Evolutionary conservation across 2,888 invertebrate genomes (phyloP).

Genomic region (Cerastis rubricosa): DNA sequence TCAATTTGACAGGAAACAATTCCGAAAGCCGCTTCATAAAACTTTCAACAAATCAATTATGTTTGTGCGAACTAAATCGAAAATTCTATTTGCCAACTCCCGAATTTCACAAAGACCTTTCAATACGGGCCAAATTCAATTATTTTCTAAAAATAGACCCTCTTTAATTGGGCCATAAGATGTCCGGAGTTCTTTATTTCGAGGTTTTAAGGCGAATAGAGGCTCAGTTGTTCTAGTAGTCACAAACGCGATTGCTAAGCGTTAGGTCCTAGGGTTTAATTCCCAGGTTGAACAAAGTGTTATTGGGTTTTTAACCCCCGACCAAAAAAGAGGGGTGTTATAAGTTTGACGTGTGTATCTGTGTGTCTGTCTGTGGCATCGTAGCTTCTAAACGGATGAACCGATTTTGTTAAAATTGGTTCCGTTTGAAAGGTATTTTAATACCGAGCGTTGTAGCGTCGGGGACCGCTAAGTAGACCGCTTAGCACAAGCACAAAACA

Average conservation of each 20-base stretch:
- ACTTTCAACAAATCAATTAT: conserved; percentile 54
- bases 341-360: no score
- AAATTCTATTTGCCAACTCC: conserved; percentile 38
- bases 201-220: conserved; percentile 12
- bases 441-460: no score
- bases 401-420: no score
- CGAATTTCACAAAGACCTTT: conserved; percentile 31
- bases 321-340: no score
- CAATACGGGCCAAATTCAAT: conserved; percentile 40
- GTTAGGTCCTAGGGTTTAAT: neutral
- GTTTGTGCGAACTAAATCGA: conserved; percentile 29
- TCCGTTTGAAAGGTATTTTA: no score
- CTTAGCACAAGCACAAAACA: no score
- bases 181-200: conserved; percentile 38
- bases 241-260: neutral
- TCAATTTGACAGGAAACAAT: conserved; percentile 41
- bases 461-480: no score
- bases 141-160: conserved; percentile 51
- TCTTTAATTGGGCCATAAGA: conserved; percentile 50
- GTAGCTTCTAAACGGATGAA: no score
- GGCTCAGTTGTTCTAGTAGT: neutral
- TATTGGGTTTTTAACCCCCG: neutral
- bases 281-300: neutral
- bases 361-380: no score
- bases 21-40: conserved; percentile 7